These are phyloP conservation scores for Lordiphosa fenestrarum DNA, from an alignment of 2,888 invertebrate species.

Conservation along the genomic window DNA sequence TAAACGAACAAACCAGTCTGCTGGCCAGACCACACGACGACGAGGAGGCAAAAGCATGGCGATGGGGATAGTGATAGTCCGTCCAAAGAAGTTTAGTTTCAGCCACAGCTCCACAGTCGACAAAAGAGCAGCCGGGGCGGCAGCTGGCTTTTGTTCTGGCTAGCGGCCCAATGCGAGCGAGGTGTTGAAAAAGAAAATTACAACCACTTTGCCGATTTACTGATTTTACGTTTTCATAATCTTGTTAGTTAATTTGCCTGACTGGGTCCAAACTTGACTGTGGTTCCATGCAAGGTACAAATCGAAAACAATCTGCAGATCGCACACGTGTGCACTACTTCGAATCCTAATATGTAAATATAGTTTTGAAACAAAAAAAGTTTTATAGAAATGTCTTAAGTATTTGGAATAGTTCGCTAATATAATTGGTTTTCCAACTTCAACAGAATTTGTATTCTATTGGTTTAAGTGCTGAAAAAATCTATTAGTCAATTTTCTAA, in stretches of 20 bases:
- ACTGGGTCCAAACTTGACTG: conserved; percentile 43
- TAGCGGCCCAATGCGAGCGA: conserved; percentile 73
- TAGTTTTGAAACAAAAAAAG: too few species aligned
- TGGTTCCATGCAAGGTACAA: conserved; percentile 37
- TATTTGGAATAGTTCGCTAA: too few species aligned
- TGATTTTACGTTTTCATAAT: conserved; percentile 78
- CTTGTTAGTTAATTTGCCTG: conserved; percentile 76
- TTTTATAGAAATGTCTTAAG: too few species aligned
- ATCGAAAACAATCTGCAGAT: conserved; percentile 34
- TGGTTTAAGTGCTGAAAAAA: not conserved
- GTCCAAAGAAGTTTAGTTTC: conserved; percentile 40
- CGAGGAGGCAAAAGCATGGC: conserved; percentile 46
- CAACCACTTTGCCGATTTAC: conserved; percentile 79
- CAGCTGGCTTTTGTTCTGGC: conserved; percentile 47
- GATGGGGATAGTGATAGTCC: conserved; percentile 18
- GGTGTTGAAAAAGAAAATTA: conserved; percentile 80
- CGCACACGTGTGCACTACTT: conserved; percentile 30
- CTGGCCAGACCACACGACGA: conserved; percentile 40
- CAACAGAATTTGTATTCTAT: too few species aligned
- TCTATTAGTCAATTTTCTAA: not conserved
- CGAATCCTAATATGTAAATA: too few species aligned
- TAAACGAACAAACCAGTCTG: conserved; percentile 71
- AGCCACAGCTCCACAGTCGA: conserved; percentile 47
- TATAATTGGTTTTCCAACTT: too few species aligned
- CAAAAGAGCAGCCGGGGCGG: conserved; percentile 65